A percentile compares a stretch with the other conserved stretches of the same genome.
These are phyloP conservation scores for Betta splendens DNA, from an alignment of 2,797 vertebrate genomes.

Conservation along the genomic window DNA sequence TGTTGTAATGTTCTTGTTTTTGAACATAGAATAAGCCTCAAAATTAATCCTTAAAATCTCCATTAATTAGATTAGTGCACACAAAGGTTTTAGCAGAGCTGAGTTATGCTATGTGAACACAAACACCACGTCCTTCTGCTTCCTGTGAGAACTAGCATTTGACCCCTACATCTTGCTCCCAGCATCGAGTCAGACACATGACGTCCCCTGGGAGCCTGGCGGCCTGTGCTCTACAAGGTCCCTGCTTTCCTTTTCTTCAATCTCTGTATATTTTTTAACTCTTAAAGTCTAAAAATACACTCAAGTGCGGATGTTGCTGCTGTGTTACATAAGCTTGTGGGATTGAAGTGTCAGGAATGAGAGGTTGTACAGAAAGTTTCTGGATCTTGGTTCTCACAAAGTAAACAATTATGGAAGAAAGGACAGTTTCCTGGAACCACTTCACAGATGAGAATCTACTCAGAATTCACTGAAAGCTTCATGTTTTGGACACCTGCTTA, in stretches of 20 bases:
- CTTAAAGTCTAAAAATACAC: slow-evolving; percentile 77
- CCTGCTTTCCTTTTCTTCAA: slow-evolving; percentile 66
- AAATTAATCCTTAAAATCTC: neutral
- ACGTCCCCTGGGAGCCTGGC: slow-evolving; percentile 65
- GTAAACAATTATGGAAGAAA: slow-evolving; percentile 66
- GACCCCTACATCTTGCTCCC: slow-evolving; percentile 69
- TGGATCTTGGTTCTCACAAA: slow-evolving; percentile 59
- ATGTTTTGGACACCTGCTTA: slow-evolving; percentile 47
- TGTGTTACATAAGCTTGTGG: slow-evolving; percentile 70
- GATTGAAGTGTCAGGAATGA: slow-evolving; percentile 71
- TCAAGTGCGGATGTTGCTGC: slow-evolving; percentile 68
- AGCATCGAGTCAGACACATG: slow-evolving; percentile 68
- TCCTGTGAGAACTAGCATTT: slow-evolving; percentile 78
- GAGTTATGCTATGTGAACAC: slow-evolving; percentile 62
- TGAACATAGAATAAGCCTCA: neutral
- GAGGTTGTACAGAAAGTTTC: slow-evolving; percentile 70
- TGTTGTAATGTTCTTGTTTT: neutral
- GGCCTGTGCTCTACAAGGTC: slow-evolving; percentile 65
- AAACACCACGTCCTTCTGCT: slow-evolving; percentile 76
- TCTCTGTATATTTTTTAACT: slow-evolving; percentile 73
- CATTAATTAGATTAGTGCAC: slow-evolving; percentile 21
- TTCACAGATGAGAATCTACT: slow-evolving; percentile 48
- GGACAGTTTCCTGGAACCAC: slow-evolving; percentile 69
- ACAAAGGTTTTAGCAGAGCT: slow-evolving; percentile 34
- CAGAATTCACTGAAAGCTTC: slow-evolving; percentile 37